Conservation (phyloP, 37 sponge, comb jelly and placozoan genomes). For the Crambe crambe region DNA sequence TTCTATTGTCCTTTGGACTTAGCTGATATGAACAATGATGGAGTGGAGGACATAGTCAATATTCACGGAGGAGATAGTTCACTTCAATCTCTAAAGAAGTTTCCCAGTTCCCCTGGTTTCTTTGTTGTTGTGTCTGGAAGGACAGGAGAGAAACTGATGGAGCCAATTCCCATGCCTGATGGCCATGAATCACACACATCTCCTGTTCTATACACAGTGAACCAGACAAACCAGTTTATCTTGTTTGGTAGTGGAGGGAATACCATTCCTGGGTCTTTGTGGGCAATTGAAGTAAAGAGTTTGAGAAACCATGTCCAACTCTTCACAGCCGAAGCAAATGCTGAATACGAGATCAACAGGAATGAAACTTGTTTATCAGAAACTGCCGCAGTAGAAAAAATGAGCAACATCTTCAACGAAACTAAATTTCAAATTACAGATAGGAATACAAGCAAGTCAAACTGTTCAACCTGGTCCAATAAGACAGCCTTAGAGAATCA, state of each 20-base stretch:
- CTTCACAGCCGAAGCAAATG: neutral
- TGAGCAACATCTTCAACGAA: neutral
- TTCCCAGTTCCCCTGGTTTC: slow-evolving; percentile 50
- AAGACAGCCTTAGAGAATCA: slow-evolving; percentile 32
- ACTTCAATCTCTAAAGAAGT: slow-evolving; percentile 21
- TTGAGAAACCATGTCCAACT: slow-evolving; percentile 9
- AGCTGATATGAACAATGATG: slow-evolving; percentile 78
- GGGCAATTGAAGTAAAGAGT: slow-evolving; percentile 68
- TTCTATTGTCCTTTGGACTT: slow-evolving; percentile 69
- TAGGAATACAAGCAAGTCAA: neutral
- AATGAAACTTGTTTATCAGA: neutral
- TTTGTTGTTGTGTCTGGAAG: slow-evolving; percentile 68
- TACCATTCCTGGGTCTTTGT: slow-evolving; percentile 72
- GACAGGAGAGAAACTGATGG: slow-evolving; percentile 68
- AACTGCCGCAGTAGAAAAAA: slow-evolving; percentile 4
- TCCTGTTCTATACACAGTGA: slow-evolving; percentile 49
- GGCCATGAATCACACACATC: slow-evolving; percentile 74
- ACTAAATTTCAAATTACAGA: slow-evolving; percentile 4
- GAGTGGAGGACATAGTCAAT: slow-evolving; percentile 59
- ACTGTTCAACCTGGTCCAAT: neutral
- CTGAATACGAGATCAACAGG: neutral
- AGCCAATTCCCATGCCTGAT: slow-evolving; percentile 66
- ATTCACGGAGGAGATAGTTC: slow-evolving; percentile 75
- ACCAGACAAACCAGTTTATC: slow-evolving; percentile 28
- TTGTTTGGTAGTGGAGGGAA: slow-evolving; percentile 87